phyloP scores from a whole-genome alignment of 2,888 invertebrate species.

The Eristalis intricaria region DNA sequence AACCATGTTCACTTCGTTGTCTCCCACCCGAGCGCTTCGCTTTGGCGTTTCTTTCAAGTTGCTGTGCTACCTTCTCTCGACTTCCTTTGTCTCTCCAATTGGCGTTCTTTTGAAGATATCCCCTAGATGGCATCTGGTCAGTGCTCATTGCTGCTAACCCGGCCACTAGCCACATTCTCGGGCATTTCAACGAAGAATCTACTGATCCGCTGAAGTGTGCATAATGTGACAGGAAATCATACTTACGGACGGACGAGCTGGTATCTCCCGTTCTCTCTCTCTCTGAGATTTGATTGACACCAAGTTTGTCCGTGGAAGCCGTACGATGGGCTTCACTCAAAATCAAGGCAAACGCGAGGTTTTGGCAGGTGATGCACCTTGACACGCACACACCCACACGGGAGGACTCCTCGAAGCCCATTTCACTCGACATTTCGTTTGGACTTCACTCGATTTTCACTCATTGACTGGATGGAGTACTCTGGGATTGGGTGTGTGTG shows the following conservation, averaged over 20 bases:
- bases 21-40: not conserved
- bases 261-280: not conserved
- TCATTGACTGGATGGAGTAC: not conserved
- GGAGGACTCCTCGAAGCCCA: not conserved
- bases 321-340: not conserved
- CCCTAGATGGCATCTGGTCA: not conserved
- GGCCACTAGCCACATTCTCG: not conserved
- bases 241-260: conserved; percentile 42
- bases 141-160: not conserved
- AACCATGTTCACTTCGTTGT: not conserved
- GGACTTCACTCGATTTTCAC: not conserved
- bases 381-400: not conserved
- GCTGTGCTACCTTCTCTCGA: not conserved
- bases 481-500: not conserved
- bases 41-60: not conserved
- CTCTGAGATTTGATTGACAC: not conserved
- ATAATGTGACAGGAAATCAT: conserved; percentile 62
- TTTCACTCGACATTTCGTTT: not conserved
- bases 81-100: not conserved
- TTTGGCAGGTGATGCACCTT: not conserved
- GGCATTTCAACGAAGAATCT: not conserved
- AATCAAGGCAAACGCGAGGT: not conserved
- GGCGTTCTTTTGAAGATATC: not conserved
- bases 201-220: conserved; percentile 30
- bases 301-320: not conserved